Conservation (phyloP, 2,113 vertebrate genomes). For the Pollimyrus isidori region DNA sequence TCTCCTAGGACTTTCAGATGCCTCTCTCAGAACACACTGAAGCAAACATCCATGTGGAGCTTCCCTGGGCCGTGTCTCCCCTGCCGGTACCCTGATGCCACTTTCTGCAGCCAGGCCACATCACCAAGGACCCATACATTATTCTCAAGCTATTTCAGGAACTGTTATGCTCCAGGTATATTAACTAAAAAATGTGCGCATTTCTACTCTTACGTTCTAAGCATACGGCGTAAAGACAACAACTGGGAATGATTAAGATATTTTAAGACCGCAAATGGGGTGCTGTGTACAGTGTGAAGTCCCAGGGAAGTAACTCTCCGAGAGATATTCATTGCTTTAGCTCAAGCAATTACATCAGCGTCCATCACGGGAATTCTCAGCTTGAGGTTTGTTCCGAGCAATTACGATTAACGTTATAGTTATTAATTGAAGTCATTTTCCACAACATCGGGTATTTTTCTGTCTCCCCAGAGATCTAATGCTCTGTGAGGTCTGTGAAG, state of each 20-base stretch:
- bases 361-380: conserved; percentile 95
- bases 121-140: background rate
- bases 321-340: conserved; percentile 84
- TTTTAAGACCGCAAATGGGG: conserved; percentile 87
- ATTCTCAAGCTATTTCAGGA: conserved; percentile 46
- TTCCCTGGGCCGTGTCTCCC: conserved; percentile 26
- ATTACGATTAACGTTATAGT: conserved; percentile 95
- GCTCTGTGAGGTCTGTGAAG: conserved; percentile 60
- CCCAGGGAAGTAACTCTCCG: conserved; percentile 81
- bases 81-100: conserved; percentile 45
- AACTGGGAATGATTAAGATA: conserved; percentile 88
- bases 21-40: background rate
- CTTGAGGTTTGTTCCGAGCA: conserved; percentile 81
- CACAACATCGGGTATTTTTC: conserved; percentile 67
- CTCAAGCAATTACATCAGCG: conserved; percentile 98
- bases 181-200: conserved; percentile 88
- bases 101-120: background rate
- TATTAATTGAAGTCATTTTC: conserved; percentile 96
- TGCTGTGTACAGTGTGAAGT: conserved; percentile 82
- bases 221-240: conserved; percentile 83
- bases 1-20: background rate
- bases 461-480: conserved; percentile 58
- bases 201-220: conserved; percentile 64
- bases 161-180: conserved; percentile 40
- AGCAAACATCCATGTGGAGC: conserved; percentile 7